Evolutionary conservation across 2,888 invertebrate genomes (phyloP).

Genomic region (Drosophila eohydei): DNA sequence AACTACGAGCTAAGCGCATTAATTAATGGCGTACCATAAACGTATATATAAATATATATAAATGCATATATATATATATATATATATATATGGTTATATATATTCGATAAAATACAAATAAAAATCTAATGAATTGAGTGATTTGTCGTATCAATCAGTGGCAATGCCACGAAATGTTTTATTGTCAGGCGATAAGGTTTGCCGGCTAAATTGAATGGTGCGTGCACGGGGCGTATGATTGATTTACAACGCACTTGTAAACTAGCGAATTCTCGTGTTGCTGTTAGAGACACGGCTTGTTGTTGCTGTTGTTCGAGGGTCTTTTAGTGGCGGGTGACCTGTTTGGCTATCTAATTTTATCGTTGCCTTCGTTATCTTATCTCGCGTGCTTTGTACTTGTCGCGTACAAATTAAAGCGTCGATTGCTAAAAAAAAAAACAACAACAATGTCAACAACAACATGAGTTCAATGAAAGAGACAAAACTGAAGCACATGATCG

Average conservation of each 20-base stretch:
- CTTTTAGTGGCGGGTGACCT: constrained; percentile 30
- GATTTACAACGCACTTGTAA: constrained; percentile 62
- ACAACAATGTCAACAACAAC: constrained; percentile 7
- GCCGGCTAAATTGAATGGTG: constrained; percentile 22
- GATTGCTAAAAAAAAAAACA: constrained; percentile 47
- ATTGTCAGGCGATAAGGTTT: constrained; percentile 32
- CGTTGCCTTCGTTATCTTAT: constrained; percentile 60
- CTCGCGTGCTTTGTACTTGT: constrained; percentile 56
- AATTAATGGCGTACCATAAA: constrained; percentile 42
- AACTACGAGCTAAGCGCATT: constrained; percentile 6
- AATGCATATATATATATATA: constrained; percentile 2
- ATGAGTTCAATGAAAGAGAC: constrained; percentile 23
- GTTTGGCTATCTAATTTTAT: constrained; percentile 52
- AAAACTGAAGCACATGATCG: constrained; percentile 21
- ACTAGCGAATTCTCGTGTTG: constrained; percentile 35
- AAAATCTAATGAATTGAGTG: constrained; percentile 30
- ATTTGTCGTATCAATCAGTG: constrained; percentile 40
- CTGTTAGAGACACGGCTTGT: not conserved
- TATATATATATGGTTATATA: not conserved
- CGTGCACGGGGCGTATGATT: constrained; percentile 60
- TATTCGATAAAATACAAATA: constrained; percentile 8
- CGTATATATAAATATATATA: not conserved
- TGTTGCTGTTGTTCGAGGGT: not conserved
- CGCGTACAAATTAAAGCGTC: constrained; percentile 67
- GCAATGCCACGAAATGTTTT: constrained; percentile 24